Percentiles rank a stretch among this genome's conserved stretches.
phyloP scores from a whole-genome alignment of 2,797 vertebrate species.

The Uromys caudimaculatus region DNA sequence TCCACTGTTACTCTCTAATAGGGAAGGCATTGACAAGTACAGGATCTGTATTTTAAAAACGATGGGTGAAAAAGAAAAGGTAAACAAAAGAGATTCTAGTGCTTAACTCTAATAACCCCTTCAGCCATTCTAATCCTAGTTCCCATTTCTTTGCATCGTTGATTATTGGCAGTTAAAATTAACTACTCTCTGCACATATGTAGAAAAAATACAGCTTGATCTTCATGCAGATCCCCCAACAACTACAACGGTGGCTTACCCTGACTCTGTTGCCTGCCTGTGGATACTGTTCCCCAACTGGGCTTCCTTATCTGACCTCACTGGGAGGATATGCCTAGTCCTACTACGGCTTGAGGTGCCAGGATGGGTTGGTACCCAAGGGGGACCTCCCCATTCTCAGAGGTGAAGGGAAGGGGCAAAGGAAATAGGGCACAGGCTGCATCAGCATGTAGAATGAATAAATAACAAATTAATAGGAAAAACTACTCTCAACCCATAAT shows the following conservation, averaged over 20 bases:
- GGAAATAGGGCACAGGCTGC: fast-evolving
- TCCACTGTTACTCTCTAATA: background rate
- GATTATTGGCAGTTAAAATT: background rate
- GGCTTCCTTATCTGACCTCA: background rate
- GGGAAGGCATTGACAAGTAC: background rate
- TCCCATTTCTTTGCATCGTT: background rate
- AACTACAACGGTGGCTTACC: background rate
- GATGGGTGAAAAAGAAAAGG: background rate
- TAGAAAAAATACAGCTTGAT: background rate
- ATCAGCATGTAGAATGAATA: background rate
- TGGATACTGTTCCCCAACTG: background rate
- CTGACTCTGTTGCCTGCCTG: background rate
- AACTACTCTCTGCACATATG: background rate
- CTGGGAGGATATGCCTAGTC: background rate
- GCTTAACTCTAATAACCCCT: background rate
- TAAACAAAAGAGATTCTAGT: background rate
- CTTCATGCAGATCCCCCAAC: background rate
- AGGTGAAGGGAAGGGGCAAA: background rate
- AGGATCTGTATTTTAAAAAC: background rate
- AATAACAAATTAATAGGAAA: background rate
- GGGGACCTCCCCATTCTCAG: background rate
- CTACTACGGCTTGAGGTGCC: background rate
- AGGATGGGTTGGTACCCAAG: background rate
- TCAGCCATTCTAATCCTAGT: background rate
- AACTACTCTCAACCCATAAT: background rate